Base-by-base conservation (phyloP, 2,113 vertebrate genomes). In the Petrocephalus microphthalmus region DNA sequence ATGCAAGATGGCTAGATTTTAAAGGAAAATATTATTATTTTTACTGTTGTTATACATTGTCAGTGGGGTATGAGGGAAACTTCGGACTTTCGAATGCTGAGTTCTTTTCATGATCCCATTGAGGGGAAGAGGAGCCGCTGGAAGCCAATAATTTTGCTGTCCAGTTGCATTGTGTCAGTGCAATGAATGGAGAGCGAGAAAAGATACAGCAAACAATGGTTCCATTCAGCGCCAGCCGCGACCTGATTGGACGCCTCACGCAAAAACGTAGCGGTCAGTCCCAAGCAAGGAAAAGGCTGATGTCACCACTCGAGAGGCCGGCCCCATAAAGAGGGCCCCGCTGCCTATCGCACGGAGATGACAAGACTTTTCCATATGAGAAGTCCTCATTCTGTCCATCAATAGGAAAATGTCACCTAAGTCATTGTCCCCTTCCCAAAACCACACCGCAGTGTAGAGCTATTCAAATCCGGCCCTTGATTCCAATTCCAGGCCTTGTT, bases 311-410 rank as follows among this genome's bases (percentile, higher is more conserved):
- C 37, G 42, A 47, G 42, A 82, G 42, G 33, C 15, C 78, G 47
- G 8, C 7, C 22, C 17, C 20, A 13, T 25, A 7, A 84, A 52
- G 10, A 47, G 6, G 42, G 10, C 52, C 10, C 82, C 22, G 49
- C 49, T 29, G 25, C 47, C n/a, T 1, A 49, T 29, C 3, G 20
- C 49, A 8, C 15, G 0, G 47, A 84, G 42, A 52, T 45, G 20
- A 84, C 82, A 5, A 25, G 49, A 11, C 82, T 52, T 51, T 51
- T 49, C 20, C 81, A 51, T 20, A 11, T n/a, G 22, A 51, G 45
- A 22, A 49, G 37, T 49, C 81, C 81, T 83, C 81, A 51, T 83
- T 83, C 81, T 83, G 81, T 47, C 47, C 42, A 84, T 52, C 82
- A 84, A 19, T 84, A n/a, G 45, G 82, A 84, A 83, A 52, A 29